These are phyloP conservation scores for Tenthredo mesomela DNA, from an alignment of 2,888 invertebrate species.

Conservation along the genomic window DNA sequence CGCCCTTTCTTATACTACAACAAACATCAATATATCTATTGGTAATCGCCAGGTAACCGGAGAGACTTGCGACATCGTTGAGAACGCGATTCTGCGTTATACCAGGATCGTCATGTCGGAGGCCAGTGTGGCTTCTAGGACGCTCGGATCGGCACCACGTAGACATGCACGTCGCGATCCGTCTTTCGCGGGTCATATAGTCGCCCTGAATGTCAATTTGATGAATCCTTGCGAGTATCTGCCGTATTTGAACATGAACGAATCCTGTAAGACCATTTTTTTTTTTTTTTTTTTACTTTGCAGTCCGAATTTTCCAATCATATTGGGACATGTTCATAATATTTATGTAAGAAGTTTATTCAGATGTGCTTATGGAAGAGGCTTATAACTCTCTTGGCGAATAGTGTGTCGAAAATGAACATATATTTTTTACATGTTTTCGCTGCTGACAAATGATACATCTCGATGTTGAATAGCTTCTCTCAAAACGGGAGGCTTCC, in stretches of 20 bases:
- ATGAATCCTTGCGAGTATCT: conserved; percentile 82
- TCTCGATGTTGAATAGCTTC: too few relatives aligned
- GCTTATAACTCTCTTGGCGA: too few relatives aligned
- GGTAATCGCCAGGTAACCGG: conserved; percentile 72
- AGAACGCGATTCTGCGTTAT: conserved; percentile 81
- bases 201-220: conserved; percentile 80
- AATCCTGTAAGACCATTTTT: conserved; percentile 83
- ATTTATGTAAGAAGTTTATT: too few relatives aligned
- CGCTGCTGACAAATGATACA: too few relatives aligned
- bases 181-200: conserved; percentile 76
- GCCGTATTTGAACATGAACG: conserved; percentile 87
- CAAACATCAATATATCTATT: background rate
- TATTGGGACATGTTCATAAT: background rate
- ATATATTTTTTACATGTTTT: too few relatives aligned
- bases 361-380: too few relatives aligned
- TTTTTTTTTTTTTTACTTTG: background rate
- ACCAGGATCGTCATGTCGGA: conserved; percentile 75
- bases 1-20: background rate
- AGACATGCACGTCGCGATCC: conserved; percentile 62
- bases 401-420: too few relatives aligned
- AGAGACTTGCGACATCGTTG: conserved; percentile 80
- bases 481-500: too few relatives aligned
- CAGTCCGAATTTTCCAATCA: background rate
- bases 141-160: conserved; percentile 56
- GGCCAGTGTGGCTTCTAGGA: conserved; percentile 60